phyloP scores from a whole-genome alignment of 1,140 invertebrate genomes.

The Neocloeon triangulifer region DNA sequence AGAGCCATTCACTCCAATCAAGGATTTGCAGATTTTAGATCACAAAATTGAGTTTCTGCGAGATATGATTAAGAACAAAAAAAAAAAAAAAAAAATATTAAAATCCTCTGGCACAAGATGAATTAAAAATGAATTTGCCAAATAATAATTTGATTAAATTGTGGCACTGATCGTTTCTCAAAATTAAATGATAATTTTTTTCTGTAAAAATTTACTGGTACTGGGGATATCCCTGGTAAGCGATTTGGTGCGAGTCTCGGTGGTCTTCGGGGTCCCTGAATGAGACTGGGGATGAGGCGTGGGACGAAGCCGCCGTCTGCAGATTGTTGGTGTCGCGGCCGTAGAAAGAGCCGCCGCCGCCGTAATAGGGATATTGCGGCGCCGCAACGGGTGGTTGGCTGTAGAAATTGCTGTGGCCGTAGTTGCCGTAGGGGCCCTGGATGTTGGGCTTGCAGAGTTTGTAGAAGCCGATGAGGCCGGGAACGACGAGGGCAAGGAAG shows the following conservation, averaged over 20 bases:
- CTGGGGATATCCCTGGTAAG: slow-evolving; percentile 38
- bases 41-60: too few species aligned
- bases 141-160: too few species aligned
- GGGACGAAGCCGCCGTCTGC: background rate
- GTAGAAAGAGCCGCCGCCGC: background rate
- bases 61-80: too few species aligned
- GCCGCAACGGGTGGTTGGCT: slow-evolving; percentile 9
- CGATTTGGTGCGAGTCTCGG: slow-evolving; percentile 24
- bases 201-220: slow-evolving; percentile 18
- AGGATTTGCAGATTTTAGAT: too few species aligned
- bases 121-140: too few species aligned
- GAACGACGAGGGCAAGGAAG: slow-evolving; percentile 48
- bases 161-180: too few species aligned
- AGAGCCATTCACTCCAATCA: too few species aligned
- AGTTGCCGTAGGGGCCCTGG: slow-evolving; percentile 18
- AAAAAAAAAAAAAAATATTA: too few species aligned
- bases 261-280: slow-evolving; percentile 1
- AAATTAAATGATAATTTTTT: too few species aligned
- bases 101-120: too few species aligned
- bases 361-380: slow-evolving; percentile 1
- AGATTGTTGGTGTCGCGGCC: background rate
- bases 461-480: slow-evolving; percentile 55
- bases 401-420: slow-evolving; percentile 21
- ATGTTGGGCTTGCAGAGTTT: slow-evolving; percentile 39
- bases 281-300: slow-evolving; percentile 1